These are phyloP conservation scores for Brevimyrus niger DNA, from an alignment of 2,113 vertebrate genomes.

Conservation along the genomic window DNA sequence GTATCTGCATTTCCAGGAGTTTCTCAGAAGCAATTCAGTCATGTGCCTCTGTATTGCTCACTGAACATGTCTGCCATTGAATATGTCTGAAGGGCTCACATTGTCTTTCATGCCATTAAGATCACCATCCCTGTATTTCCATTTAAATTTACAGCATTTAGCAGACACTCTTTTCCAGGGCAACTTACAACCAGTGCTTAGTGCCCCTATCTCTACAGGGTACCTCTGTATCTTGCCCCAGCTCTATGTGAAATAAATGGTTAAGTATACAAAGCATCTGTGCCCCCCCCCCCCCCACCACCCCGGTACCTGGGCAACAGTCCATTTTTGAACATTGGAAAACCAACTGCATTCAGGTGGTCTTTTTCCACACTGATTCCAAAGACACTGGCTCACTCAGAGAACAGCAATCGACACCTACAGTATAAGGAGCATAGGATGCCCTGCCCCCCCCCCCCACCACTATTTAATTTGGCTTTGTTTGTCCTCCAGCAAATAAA, in stretches of 20 bases:
- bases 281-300: background rate
- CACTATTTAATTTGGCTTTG: background rate
- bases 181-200: too few relatives aligned
- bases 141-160: too few relatives aligned
- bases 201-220: too few relatives aligned
- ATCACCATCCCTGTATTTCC: background rate
- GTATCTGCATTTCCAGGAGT: background rate
- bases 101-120: background rate
- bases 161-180: too few relatives aligned
- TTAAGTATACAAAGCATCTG: background rate
- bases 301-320: background rate
- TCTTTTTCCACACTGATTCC: background rate
- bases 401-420: background rate
- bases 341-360: background rate
- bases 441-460: background rate
- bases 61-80: background rate
- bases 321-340: background rate
- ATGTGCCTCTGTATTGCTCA: background rate
- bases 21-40: background rate
- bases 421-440: background rate
- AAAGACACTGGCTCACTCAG: background rate
- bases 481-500: background rate
- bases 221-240: background rate
- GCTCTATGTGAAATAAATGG: background rate
- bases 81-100: background rate